phyloP scores from a whole-genome alignment of 2,797 vertebrate genomes.

The Sebastes oblongus region DNA sequence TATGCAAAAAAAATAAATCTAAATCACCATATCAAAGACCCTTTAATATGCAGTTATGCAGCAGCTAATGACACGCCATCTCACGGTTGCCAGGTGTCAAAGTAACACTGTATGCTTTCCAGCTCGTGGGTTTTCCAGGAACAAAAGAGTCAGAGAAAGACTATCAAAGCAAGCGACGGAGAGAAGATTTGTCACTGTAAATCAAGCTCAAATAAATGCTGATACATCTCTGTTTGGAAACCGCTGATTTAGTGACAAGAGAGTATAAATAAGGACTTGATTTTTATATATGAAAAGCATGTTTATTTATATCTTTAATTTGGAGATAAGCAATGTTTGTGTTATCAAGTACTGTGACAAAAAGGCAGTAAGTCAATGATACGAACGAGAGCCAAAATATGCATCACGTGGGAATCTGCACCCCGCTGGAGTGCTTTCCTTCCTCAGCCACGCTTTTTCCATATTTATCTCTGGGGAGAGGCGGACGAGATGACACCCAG shows the following conservation, averaged over 20 bases:
- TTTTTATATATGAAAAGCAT: neutral
- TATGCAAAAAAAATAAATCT: neutral
- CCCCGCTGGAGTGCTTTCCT: constrained; percentile 9
- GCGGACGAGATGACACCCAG: constrained; percentile 44
- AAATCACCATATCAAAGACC: neutral
- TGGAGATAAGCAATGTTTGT: neutral
- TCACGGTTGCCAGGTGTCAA: neutral
- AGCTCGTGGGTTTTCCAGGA: neutral
- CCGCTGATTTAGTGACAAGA: neutral
- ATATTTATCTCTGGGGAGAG: constrained; percentile 53
- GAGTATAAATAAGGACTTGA: neutral
- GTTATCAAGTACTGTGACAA: neutral
- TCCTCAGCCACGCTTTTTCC: constrained; percentile 21
- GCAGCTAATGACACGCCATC: neutral
- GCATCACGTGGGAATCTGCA: constrained; percentile 19
- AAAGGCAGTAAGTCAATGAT: constrained; percentile 7
- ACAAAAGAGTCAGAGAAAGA: neutral
- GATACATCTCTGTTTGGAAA: neutral
- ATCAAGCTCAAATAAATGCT: neutral
- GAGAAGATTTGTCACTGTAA: neutral
- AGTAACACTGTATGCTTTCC: neutral
- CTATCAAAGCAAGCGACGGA: neutral
- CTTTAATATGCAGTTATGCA: neutral
- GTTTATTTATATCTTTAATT: neutral
- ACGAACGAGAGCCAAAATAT: neutral